Conservation (phyloP, 2,113 vertebrate species). For the Thalassoma bifasciatum region DNA sequence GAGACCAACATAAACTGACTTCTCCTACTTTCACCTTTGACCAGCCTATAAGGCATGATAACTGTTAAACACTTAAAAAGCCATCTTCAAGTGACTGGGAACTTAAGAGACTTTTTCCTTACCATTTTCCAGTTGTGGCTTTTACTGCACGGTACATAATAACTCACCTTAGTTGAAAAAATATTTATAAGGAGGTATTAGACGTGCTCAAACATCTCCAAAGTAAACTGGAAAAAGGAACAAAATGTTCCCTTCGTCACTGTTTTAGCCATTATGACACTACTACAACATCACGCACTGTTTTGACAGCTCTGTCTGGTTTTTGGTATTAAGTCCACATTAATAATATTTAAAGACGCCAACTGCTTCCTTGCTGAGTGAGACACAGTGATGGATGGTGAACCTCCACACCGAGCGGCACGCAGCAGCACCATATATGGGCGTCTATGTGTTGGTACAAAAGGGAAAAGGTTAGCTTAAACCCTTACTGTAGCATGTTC, state of each 20-base stretch:
- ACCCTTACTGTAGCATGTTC: not conserved
- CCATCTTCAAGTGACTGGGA: not conserved
- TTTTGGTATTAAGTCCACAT: not conserved
- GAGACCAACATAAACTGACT: too few species aligned
- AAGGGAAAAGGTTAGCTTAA: conserved; percentile 30
- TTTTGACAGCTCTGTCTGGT: conserved; percentile 27
- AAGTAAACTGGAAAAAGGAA: conserved; percentile 4
- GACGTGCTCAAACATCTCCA: not conserved
- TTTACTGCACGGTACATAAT: not conserved
- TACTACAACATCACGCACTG: not conserved
- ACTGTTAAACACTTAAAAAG: not conserved
- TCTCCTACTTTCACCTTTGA: too few species aligned
- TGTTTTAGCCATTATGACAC: not conserved
- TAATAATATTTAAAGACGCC: conserved; percentile 41
- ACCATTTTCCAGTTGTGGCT: not conserved
- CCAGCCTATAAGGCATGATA: too few species aligned
- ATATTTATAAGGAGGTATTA: not conserved
- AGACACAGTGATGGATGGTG: conserved; percentile 31
- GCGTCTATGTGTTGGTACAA: conserved; percentile 24
- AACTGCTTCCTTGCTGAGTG: conserved; percentile 17
- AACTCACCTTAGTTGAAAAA: not conserved
- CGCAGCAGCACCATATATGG: conserved; percentile 50
- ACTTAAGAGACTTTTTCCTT: not conserved
- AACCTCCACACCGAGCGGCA: conserved; percentile 19
- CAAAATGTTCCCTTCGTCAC: not conserved